Evolutionary conservation across 2,888 invertebrate species (phyloP).

Genomic region (Heliconius erato): DNA sequence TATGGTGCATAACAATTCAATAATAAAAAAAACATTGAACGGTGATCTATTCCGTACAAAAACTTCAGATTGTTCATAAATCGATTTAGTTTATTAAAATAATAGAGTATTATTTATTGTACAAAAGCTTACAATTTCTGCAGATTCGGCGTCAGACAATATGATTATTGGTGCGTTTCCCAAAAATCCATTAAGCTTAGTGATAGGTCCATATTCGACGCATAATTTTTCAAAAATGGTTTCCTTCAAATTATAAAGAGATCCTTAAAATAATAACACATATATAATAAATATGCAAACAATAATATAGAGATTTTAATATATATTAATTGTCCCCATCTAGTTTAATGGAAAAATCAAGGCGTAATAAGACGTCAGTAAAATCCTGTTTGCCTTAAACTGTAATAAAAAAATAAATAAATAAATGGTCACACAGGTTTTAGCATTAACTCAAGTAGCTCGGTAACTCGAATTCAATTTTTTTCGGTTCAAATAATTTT

Average conservation of each 20-base stretch:
- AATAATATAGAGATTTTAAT: too few species aligned
- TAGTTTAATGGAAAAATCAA: too few species aligned
- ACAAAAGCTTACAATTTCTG: slow-evolving; percentile 57
- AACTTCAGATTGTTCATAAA: neutral
- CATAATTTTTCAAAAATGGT: neutral
- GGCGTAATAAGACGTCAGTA: too few species aligned
- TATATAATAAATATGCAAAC: neutral
- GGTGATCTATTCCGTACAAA: neutral
- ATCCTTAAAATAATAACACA: neutral
- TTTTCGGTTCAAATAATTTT: too few species aligned
- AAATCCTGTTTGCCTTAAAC: too few species aligned
- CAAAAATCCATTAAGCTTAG: slow-evolving; percentile 58
- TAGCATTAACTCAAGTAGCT: too few species aligned
- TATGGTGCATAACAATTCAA: too few species aligned
- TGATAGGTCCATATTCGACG: slow-evolving; percentile 63
- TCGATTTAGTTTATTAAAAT: neutral
- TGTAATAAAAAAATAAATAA: too few species aligned
- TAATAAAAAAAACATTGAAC: too few species aligned
- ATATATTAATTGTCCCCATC: too few species aligned
- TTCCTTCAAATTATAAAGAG: neutral
- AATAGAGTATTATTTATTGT: neutral
- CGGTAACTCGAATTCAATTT: too few species aligned
- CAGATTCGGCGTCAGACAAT: slow-evolving; percentile 64
- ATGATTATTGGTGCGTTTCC: slow-evolving; percentile 58
- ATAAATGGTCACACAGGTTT: too few species aligned